Percentiles rank a stretch among this genome's conserved stretches.
phyloP scores from a whole-genome alignment of 2,888 invertebrate genomes.

The Aphodius sticticus region DNA sequence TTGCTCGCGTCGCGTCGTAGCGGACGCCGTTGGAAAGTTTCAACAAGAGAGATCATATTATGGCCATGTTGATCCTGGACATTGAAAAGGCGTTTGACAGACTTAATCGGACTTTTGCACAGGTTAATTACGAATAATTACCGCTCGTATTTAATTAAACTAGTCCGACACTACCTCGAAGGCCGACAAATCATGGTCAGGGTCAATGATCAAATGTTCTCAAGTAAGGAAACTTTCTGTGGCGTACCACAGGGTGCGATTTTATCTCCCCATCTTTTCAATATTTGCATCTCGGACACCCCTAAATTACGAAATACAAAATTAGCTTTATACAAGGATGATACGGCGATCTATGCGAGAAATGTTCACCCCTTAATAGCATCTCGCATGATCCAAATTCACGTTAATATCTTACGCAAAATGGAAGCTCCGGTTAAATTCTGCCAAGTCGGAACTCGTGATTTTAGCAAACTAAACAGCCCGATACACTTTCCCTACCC shows the following conservation, averaged over 20 bases:
- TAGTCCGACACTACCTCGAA: slow-evolving; percentile 43
- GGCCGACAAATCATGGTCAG: slow-evolving; percentile 41
- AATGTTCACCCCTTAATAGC: slow-evolving; percentile 4
- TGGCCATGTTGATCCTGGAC: slow-evolving; percentile 49
- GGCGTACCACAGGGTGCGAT: slow-evolving; percentile 8
- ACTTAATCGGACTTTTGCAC: slow-evolving; percentile 47
- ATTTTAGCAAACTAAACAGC: background rate
- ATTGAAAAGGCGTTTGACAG: slow-evolving; percentile 51
- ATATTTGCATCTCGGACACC: slow-evolving; percentile 4
- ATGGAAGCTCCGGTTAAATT: slow-evolving; percentile 11
- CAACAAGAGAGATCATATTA: slow-evolving; percentile 43
- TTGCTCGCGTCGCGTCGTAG: slow-evolving; percentile 45
- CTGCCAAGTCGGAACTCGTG: background rate
- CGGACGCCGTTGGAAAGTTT: slow-evolving; percentile 44
- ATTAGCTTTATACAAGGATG: background rate
- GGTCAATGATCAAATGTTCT: slow-evolving; percentile 32
- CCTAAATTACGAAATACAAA: background rate
- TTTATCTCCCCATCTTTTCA: slow-evolving; percentile 7
- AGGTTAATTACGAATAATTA: slow-evolving; percentile 43
- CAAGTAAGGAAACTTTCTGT: background rate
- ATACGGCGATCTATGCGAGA: slow-evolving; percentile 11
- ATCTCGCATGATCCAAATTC: background rate
- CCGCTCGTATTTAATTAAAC: slow-evolving; percentile 41
- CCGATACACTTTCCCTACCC: background rate
- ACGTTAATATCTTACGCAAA: background rate